A percentile compares a stretch with the other conserved stretches of the same genome.
phyloP scores from a whole-genome alignment of 64 coral and sea anemone genomes.

The Montipora capricornis region DNA sequence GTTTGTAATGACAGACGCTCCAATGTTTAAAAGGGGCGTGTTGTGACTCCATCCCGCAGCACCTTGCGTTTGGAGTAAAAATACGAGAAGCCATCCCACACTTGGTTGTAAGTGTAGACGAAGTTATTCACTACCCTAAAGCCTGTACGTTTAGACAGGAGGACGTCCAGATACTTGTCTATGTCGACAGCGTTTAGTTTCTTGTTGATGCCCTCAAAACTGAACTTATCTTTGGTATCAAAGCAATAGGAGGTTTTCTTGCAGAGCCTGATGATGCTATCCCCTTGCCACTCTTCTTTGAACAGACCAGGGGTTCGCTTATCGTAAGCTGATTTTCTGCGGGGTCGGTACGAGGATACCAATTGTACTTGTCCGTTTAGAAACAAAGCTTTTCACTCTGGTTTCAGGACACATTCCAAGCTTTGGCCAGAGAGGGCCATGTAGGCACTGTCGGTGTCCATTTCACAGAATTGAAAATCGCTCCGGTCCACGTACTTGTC shows the following conservation, averaged over 20 bases:
- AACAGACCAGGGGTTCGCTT: constrained; percentile 39
- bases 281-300: constrained; percentile 41
- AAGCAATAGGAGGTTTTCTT: constrained; percentile 35
- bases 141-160: neutral
- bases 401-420: constrained; percentile 30
- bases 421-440: constrained; percentile 44
- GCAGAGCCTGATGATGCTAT: constrained; percentile 52
- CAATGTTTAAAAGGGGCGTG: too few species aligned
- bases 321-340: neutral
- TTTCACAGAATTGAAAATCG: constrained; percentile 58
- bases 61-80: constrained; percentile 43
- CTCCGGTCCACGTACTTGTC: constrained; percentile 53
- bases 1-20: too few species aligned
- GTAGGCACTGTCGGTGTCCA: constrained; percentile 44
- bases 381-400: constrained; percentile 8
- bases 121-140: too few species aligned
- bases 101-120: neutral
- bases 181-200: constrained; percentile 13
- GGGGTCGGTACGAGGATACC: constrained; percentile 58
- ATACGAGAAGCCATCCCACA: constrained; percentile 27
- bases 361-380: constrained; percentile 31
- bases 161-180: constrained; percentile 28
- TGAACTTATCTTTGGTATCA: constrained; percentile 23
- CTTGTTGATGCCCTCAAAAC: constrained; percentile 26
- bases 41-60: too few species aligned